Evolutionary conservation across 2,888 invertebrate species (phyloP).

Genomic region (Caenorhabditis parvicauda): DNA sequence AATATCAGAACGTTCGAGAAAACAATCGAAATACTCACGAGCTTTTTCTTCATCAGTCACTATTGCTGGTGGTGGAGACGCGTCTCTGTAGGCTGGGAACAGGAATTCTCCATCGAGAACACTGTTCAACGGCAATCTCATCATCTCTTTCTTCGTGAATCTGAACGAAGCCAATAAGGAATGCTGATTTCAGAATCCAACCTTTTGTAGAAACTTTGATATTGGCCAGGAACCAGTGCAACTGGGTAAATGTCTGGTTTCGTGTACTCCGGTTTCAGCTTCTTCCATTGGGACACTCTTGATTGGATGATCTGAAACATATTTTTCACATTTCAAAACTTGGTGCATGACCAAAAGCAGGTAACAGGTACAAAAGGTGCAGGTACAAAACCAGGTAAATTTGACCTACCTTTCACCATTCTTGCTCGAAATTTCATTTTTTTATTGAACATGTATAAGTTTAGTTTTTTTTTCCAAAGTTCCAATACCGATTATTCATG

Average conservation of each 20-base stretch:
- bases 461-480: too few species aligned
- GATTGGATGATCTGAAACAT: constrained; percentile 48
- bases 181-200: constrained; percentile 59
- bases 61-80: constrained; percentile 49
- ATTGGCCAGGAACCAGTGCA: constrained; percentile 93
- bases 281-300: constrained; percentile 24
- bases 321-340: not conserved
- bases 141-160: constrained; percentile 80
- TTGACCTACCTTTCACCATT: constrained; percentile 76
- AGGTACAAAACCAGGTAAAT: not conserved
- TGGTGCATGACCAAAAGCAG: too few species aligned
- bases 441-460: too few species aligned
- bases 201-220: constrained; percentile 79
- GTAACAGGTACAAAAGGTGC: not conserved
- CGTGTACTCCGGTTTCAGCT: constrained; percentile 23
- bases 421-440: too few species aligned
- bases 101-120: constrained; percentile 71
- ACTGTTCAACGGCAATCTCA: constrained; percentile 89
- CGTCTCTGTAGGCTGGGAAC: constrained; percentile 44
- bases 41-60: constrained; percentile 46
- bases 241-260: constrained; percentile 74
- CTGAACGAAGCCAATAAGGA: constrained; percentile 17
- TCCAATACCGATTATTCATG: not conserved
- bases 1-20: too few species aligned
- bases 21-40: too few species aligned